These are phyloP conservation scores for Creontiades dilutus DNA, from an alignment of 2,888 invertebrate species.

Conservation along the genomic window DNA sequence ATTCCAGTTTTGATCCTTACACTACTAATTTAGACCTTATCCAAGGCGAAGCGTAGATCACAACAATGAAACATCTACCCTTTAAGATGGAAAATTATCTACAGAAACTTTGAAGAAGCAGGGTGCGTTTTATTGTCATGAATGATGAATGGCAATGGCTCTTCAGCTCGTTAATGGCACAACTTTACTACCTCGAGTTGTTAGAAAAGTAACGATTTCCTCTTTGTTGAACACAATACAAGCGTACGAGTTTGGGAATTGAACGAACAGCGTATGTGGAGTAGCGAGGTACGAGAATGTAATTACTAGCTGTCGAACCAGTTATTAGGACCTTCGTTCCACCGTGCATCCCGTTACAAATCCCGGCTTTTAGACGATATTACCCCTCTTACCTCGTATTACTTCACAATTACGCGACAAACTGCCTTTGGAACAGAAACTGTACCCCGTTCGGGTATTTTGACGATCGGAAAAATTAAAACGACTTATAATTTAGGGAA, in stretches of 20 bases:
- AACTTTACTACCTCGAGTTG: too few relatives aligned
- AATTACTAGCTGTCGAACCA: conserved; percentile 2
- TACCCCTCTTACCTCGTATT: not conserved
- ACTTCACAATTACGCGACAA: conserved; percentile 25
- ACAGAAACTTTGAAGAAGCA: too few relatives aligned
- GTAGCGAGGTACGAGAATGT: not conserved
- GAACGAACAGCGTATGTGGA: not conserved
- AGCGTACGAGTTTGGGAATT: not conserved
- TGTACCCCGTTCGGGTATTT: not conserved
- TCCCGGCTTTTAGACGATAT: conserved; percentile 13
- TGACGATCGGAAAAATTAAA: not conserved
- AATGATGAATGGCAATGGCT: too few relatives aligned
- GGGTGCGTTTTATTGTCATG: too few relatives aligned
- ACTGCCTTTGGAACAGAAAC: not conserved
- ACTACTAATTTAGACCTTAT: too few relatives aligned
- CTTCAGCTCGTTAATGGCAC: too few relatives aligned
- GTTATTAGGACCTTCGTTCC: conserved; percentile 22
- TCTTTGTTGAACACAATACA: too few relatives aligned
- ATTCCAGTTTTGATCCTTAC: too few relatives aligned
- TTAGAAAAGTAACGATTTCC: too few relatives aligned
- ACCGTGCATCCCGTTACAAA: conserved; percentile 30
- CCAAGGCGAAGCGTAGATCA: too few relatives aligned
- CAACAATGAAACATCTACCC: too few relatives aligned
- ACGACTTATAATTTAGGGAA: not conserved
- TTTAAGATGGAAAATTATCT: too few relatives aligned